Percentiles rank a stretch among this genome's conserved stretches.
Evolutionary conservation across 2,113 vertebrate genomes (phyloP).

Genomic region (Callipepla squamata): DNA sequence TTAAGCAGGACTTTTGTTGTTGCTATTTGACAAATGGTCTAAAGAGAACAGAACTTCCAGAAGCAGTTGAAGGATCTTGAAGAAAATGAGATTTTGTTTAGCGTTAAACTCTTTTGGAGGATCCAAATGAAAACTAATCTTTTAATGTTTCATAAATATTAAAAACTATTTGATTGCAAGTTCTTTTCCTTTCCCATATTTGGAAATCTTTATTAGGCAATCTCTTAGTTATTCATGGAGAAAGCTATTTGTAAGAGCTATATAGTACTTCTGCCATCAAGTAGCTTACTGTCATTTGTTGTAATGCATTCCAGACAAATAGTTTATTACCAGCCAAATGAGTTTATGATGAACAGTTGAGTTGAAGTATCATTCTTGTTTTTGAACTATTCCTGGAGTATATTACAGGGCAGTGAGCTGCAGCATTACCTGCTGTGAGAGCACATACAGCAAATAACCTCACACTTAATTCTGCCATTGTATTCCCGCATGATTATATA

Average conservation of each 20-base stretch:
- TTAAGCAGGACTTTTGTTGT: neutral
- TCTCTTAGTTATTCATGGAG: neutral
- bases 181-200: neutral
- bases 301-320: neutral
- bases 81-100: neutral
- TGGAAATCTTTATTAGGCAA: neutral
- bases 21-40: neutral
- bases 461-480: neutral
- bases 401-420: neutral
- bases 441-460: neutral
- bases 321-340: neutral
- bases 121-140: neutral
- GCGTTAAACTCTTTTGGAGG: neutral
- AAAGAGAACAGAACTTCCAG: neutral
- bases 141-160: neutral
- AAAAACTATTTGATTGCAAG: neutral
- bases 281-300: neutral
- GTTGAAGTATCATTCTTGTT: neutral
- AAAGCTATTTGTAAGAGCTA: neutral
- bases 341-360: neutral
- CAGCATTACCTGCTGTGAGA: neutral
- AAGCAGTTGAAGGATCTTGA: neutral
- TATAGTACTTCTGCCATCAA: neutral
- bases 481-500: neutral
- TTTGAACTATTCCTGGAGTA: neutral